phyloP scores from a whole-genome alignment of 2,888 invertebrate species.

The Paralinhomoeus sp. region DNA sequence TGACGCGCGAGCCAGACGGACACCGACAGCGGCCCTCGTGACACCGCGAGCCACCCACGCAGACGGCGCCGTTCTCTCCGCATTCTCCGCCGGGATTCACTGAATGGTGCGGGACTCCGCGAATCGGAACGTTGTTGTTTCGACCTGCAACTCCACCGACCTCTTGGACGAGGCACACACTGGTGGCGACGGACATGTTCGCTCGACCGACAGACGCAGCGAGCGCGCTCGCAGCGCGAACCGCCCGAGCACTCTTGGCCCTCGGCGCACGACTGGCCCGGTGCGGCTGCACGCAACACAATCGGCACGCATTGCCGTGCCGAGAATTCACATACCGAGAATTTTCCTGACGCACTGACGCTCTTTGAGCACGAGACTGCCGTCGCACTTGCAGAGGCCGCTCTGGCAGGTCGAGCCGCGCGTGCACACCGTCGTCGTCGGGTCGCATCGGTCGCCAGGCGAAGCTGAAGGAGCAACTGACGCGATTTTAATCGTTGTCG shows the following conservation, averaged over 20 bases:
- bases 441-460: background rate
- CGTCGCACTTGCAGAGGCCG: constrained; percentile 15
- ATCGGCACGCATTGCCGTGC: too few relatives aligned
- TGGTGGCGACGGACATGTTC: background rate
- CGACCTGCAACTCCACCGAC: too few relatives aligned
- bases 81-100: background rate
- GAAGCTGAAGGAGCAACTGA: too few relatives aligned
- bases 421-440: constrained; percentile 8
- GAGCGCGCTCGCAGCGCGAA: constrained; percentile 9
- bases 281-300: background rate
- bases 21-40: constrained; percentile 1
- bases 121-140: too few relatives aligned
- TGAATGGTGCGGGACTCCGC: too few relatives aligned
- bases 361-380: constrained; percentile 8
- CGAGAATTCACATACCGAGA: too few relatives aligned
- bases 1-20: background rate
- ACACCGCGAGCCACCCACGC: constrained; percentile 5
- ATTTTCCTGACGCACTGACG: constrained; percentile 6
- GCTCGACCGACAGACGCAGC: constrained; percentile 7
- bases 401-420: constrained; percentile 13
- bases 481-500: too few relatives aligned
- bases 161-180: background rate
- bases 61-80: background rate
- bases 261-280: background rate
- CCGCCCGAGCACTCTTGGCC: constrained; percentile 1